Conservation (phyloP, 2,888 invertebrate species). For the Macaria notata region DNA sequence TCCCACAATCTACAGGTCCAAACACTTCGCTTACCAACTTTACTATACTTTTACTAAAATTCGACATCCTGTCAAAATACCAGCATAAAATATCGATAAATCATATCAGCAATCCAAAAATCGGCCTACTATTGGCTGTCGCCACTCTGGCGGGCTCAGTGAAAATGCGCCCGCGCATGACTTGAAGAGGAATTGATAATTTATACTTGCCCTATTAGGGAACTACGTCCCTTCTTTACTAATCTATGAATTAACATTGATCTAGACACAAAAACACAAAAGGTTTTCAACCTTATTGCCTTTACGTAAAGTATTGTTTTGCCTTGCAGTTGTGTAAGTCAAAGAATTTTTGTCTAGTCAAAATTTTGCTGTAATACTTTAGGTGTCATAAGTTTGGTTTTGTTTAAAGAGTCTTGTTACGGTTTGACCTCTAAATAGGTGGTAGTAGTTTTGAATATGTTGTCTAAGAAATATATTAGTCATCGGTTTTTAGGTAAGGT, state of each 20-base stretch:
- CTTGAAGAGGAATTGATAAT: slow-evolving; percentile 65
- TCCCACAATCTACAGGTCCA: too few species aligned
- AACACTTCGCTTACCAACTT: too few species aligned
- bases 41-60: not conserved
- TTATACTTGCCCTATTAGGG: slow-evolving; percentile 44
- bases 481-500: too few species aligned
- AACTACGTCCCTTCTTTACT: slow-evolving; percentile 49
- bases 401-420: too few species aligned
- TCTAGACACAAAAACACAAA: slow-evolving; percentile 1
- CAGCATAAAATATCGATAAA: slow-evolving; percentile 5
- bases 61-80: not conserved
- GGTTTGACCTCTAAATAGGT: too few species aligned
- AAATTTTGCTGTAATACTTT: too few species aligned
- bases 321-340: too few species aligned
- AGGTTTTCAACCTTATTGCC: slow-evolving; percentile 3
- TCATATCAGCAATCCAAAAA: slow-evolving; percentile 9
- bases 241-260: slow-evolving; percentile 64
- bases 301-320: slow-evolving; percentile 9
- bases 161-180: slow-evolving; percentile 61
- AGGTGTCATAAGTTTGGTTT: too few species aligned
- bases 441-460: too few species aligned
- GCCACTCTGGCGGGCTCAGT: slow-evolving; percentile 30
- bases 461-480: too few species aligned
- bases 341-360: too few species aligned
- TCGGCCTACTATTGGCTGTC: slow-evolving; percentile 21